phyloP scores from a whole-genome alignment of 2,113 vertebrate genomes.

The Corvus cornix region DNA sequence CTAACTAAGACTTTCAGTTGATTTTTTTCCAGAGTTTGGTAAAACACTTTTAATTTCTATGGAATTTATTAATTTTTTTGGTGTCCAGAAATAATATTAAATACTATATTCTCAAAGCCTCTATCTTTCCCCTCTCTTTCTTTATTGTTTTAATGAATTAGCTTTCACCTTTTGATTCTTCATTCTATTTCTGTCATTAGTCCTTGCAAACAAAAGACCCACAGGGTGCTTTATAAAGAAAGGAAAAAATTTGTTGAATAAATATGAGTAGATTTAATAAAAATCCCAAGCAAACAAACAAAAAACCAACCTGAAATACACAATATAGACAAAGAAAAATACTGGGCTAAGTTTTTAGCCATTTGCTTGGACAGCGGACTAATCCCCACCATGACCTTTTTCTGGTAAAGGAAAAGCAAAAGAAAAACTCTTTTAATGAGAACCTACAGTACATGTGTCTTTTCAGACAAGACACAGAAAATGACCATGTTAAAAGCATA shows the following conservation, averaged over 20 bases:
- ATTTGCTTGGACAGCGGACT: not conserved
- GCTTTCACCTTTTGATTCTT: not conserved
- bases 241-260: not conserved
- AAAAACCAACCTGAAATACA: not conserved
- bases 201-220: not conserved
- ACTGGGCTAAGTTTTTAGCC: not conserved
- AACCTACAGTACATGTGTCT: not conserved
- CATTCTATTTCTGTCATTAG: not conserved
- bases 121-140: not conserved
- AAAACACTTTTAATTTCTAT: not conserved
- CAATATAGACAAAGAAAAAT: not conserved
- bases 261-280: not conserved
- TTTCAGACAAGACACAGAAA: not conserved
- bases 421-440: not conserved
- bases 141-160: not conserved
- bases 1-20: conserved; percentile 7
- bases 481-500: not conserved
- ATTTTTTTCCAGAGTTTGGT: not conserved
- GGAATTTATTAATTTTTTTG: not conserved
- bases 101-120: not conserved
- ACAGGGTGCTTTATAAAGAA: not conserved
- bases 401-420: not conserved
- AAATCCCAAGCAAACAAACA: not conserved
- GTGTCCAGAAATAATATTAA: not conserved
- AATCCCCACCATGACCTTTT: not conserved